Base-by-base conservation (phyloP, 2,113 vertebrate species). In the Triplophysa rosa region DNA sequence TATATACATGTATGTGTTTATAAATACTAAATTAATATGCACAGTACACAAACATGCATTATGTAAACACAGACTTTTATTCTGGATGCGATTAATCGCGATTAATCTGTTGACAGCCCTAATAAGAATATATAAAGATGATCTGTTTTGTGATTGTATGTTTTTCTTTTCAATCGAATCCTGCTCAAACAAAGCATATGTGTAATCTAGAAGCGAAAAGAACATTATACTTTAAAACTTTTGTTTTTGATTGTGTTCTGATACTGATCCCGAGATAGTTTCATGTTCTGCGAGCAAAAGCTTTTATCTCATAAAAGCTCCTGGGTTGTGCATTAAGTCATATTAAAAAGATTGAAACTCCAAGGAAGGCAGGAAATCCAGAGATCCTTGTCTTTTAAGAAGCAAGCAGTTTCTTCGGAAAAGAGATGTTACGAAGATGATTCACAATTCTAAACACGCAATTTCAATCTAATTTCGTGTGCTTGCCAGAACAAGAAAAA, bases 221-320 rank as follows among this genome's bases (percentile, higher is more conserved):
- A 49, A 13, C 10, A 47, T 12, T 49, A 8, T 7, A 45, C 11
- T 10, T 45, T 9, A 45, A 14, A 13, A 49, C 11, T 8, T 19
- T 1, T 54, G 49, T 54, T 16, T 19, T 56, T n/a, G 5, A 42
- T 19, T 63, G 17, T 49, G 24, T 19, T 19, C 64, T 58, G 49
- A 26, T 13, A 71, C 49, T 58, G 69, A 71, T 33, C 8, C 26
- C 26, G 19, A 37, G 24, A 71, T n/a, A 2, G 10, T 54, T 19
- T 29, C 14, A 21, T 26, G 40, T 54, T 78, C 79, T 65, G 45
- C 13, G 17, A 59, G 29, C 17, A 65, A 23, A 49, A 77, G 70
- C 23, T 24, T 79, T 67, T 58, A 66, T 47, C 61, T 73, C 2
- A 23, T 66, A 82, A 83, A 84, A 78, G 68, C 52, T 82, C n/a